Evolutionary conservation across 2,113 vertebrate species (phyloP), one percentile per base, ranked within the genome.

Genomic region (Pseudonaja textilis): DNA sequence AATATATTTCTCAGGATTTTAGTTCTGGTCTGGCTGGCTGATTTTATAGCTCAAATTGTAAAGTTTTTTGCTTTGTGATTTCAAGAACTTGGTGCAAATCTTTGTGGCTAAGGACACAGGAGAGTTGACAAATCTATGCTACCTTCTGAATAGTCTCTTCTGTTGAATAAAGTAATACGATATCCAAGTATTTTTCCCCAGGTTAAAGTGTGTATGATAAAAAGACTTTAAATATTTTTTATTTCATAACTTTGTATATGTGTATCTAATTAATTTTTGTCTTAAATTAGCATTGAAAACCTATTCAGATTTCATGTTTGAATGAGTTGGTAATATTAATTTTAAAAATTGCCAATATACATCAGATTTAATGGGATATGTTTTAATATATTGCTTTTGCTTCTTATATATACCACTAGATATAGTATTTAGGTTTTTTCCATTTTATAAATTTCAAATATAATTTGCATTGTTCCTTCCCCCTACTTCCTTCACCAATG

Each of bases 1-100:
- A 91, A 47, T 56, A 87, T 0, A 20, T n/a, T 81, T 81, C 2
- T 89, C 54, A 56, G 54, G 59, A 92, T 92, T 86, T 86, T 57
- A 23, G 88, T 91, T 52, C 92, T 45, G 16, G 57, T 89, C 55
- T 55, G 91, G 39, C 29, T 92, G 87, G 25, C 56, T 89, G 39
- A 39, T 39, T 89, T 93, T 93, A 93, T 61, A 85, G 74, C 22
- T 52, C 6, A 85, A 89, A 54, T 81, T 89, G 39, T 57, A 92
- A 85, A 90, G 69, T 39, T 90, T 89, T 89, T 55, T 89, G 29
- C 54, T 25, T 6, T 59, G 29, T 93, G 42, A 39, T 85, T 90
- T 45, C 45, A 89, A 89, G 55, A 74, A 85, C 69, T n/a, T 57
- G 20, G 18, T 89, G 20, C 50, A 54, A 54, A 45, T 25, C 26